Evolutionary conservation across 53 echinoderm and acorn worm species (phyloP).

Genomic region (Zoroaster sp.): DNA sequence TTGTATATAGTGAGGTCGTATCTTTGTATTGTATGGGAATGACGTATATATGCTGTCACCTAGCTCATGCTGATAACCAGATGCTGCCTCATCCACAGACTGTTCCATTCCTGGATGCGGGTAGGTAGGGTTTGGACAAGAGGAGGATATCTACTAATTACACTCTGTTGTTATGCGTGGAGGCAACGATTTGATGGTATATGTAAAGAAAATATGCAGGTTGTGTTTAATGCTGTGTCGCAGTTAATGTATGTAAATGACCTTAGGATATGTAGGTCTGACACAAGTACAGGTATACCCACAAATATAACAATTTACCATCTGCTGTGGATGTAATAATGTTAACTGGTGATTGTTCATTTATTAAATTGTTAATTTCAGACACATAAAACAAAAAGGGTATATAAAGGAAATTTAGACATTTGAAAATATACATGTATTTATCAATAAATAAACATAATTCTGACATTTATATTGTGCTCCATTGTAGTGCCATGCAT

Average conservation of each 20-base stretch:
- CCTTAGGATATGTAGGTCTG: too few relatives aligned
- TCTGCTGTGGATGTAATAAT: too few relatives aligned
- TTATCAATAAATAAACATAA: neutral
- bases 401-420: slow-evolving; percentile 25
- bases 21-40: neutral
- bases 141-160: neutral
- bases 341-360: too few relatives aligned
- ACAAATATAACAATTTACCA: too few relatives aligned
- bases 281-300: too few relatives aligned
- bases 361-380: too few relatives aligned
- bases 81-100: slow-evolving; percentile 2
- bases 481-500: too few relatives aligned
- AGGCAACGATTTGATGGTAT: neutral
- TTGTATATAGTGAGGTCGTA: slow-evolving; percentile 8
- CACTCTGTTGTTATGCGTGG: neutral
- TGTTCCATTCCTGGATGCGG: neutral
- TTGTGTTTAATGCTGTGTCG: too few relatives aligned
- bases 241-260: too few relatives aligned
- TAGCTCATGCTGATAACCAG: slow-evolving; percentile 1
- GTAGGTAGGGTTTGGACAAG: neutral
- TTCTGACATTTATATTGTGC: too few relatives aligned
- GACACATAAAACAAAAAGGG: too few relatives aligned
- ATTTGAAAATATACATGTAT: slow-evolving; percentile 9
- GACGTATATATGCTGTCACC: slow-evolving; percentile 1
- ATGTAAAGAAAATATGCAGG: neutral